Evolutionary conservation across 2,113 vertebrate species (phyloP).

Genomic region (Boulengerochromis microlepis): DNA sequence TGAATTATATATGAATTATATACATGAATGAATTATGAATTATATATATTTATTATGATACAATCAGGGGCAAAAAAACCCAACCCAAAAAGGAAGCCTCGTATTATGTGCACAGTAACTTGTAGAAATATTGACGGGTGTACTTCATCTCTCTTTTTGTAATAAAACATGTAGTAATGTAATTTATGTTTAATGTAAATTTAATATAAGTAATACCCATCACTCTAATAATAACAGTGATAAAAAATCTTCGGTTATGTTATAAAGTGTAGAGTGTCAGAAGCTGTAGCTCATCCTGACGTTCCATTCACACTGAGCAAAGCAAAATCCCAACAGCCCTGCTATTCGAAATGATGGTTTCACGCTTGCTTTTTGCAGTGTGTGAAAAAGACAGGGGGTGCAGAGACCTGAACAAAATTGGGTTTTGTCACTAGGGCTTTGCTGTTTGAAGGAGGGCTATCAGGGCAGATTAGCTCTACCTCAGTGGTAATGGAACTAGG

Average conservation of each 20-base stretch:
- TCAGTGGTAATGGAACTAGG: constrained; percentile 55
- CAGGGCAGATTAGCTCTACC: constrained; percentile 58
- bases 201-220: no score
- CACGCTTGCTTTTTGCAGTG: neutral
- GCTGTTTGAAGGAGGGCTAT: constrained; percentile 61
- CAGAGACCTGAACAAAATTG: constrained; percentile 52
- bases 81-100: neutral
- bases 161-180: neutral
- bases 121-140: neutral
- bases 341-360: constrained; percentile 29
- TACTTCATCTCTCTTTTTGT: neutral
- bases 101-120: neutral
- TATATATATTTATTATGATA: neutral
- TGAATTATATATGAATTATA: neutral
- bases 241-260: neutral
- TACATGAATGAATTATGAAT: neutral
- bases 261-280: neutral
- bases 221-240: neutral
- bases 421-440: constrained; percentile 59
- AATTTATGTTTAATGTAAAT: neutral
- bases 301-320: neutral
- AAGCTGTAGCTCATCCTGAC: neutral
- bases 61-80: neutral
- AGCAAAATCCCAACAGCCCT: neutral
- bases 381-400: constrained; percentile 15